A percentile compares a stretch with the other conserved stretches of the same genome.
These are phyloP conservation scores for Anoplius nigerrimus DNA, from an alignment of 2,888 invertebrate genomes.

Conservation along the genomic window DNA sequence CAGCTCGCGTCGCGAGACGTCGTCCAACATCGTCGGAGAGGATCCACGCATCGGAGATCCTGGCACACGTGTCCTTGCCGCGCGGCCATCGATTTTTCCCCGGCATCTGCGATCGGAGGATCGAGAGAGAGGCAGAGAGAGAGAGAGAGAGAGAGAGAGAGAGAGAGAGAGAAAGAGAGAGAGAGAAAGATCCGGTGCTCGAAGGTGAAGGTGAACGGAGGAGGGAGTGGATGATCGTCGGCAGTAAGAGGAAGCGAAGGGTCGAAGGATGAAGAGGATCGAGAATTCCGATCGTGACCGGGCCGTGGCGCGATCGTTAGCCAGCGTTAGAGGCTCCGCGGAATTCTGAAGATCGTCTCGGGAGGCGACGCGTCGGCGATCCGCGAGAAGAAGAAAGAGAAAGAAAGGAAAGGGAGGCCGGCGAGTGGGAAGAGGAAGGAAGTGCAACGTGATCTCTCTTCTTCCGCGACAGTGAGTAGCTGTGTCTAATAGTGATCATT, in stretches of 20 bases:
- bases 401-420: constrained; percentile 7
- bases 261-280: constrained; percentile 3
- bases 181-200: constrained; percentile 1
- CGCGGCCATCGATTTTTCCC: background rate
- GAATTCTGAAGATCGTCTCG: background rate
- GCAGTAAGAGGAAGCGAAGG: background rate
- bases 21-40: constrained; percentile 32
- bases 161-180: background rate
- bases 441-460: background rate
- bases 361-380: background rate
- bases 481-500: background rate
- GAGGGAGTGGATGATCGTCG: constrained; percentile 20
- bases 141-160: constrained; percentile 27
- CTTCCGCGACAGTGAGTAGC: background rate
- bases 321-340: background rate
- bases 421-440: constrained; percentile 15
- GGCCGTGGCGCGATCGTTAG: too few species aligned
- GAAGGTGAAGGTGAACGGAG: constrained; percentile 4
- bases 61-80: background rate
- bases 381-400: constrained; percentile 8
- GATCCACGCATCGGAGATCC: constrained; percentile 20
- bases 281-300: constrained; percentile 3
- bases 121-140: constrained; percentile 42
- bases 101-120: too few species aligned
- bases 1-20: constrained; percentile 1